Base-by-base conservation (phyloP, 2,113 vertebrate species). In the Rhodinocichla rosea region DNA sequence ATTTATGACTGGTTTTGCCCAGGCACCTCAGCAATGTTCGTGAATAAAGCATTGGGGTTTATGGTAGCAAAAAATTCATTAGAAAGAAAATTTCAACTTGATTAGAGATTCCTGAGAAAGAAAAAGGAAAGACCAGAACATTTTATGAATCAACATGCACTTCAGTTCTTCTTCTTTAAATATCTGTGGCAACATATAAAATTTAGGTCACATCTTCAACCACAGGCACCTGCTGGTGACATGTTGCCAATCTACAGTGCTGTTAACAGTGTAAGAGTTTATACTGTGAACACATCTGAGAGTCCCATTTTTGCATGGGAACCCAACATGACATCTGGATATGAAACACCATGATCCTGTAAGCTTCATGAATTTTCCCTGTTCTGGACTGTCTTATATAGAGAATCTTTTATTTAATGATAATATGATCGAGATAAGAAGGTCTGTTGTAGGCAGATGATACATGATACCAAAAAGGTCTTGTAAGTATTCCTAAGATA, bases 1-100 rank as follows among this genome's bases (percentile, higher is more conserved):
- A 80, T 94, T 86, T 95, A 87, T 87, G 92, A 95, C 90, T 57
- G 33, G n/a, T 91, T 94, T 92, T 93, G 91, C 81, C 75, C 45
- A 67, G 77, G 40, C 73, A 94, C 67, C 57, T 89, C 77, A 75
- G 68, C 55, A 84, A 23, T 49, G 40, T 44, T 74, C 3, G 6
- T 40, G 42, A 91, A 88, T 90, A 94, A 92, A 83, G 82, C 82
- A 79, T 6, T 59, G 80, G 55, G 47, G n/a, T 59, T 84, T 80
- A 49, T 49, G 33, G 40, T 37, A 47, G 44, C 22, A 83, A 81
- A 78, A 44, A 67, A 90, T 79, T 94, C 75, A 87, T 92, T 76
- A 77, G 76, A 83, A 92, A 79, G 44, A 92, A 5, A 86, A 83
- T 83, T 92, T 91, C 42, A 75, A 13, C 18, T 91, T 87, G 32